Evolutionary conservation across 2,797 vertebrate species (phyloP).

Genomic region (Amblyopsis hoosieri): DNA sequence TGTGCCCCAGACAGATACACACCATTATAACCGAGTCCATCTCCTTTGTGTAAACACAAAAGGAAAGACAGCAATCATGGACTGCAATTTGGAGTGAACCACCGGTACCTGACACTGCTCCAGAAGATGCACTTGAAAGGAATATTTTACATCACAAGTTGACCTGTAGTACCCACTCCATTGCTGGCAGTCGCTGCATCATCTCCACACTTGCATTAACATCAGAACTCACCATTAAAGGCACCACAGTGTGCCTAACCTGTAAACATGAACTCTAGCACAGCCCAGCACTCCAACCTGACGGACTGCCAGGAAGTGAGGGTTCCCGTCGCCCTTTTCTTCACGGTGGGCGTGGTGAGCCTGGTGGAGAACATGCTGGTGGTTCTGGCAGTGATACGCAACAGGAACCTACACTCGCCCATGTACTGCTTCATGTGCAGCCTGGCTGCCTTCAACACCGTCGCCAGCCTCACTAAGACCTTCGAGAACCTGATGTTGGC

Average conservation of each 20-base stretch:
- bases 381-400: constrained; percentile 85
- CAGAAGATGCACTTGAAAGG: neutral
- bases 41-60: constrained; percentile 10
- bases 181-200: neutral
- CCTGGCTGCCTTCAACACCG: constrained; percentile 91
- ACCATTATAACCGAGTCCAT: neutral
- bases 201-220: too few relatives aligned
- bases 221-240: neutral
- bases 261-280: constrained; percentile 37
- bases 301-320: constrained; percentile 83
- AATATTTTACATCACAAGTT: neutral
- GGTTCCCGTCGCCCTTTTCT: constrained; percentile 87
- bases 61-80: constrained; percentile 1
- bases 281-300: constrained; percentile 28
- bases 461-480: constrained; percentile 89
- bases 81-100: constrained; percentile 12
- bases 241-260: neutral
- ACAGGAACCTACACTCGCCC: constrained; percentile 91
- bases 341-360: constrained; percentile 82
- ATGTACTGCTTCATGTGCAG: constrained; percentile 98
- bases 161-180: neutral
- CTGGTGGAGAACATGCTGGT: constrained; percentile 90
- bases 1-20: constrained; percentile 12
- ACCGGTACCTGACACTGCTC: neutral
- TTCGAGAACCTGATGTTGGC: constrained; percentile 88